Conservation (phyloP, 2,797 vertebrate genomes). For the Anabacerthia variegaticeps region DNA sequence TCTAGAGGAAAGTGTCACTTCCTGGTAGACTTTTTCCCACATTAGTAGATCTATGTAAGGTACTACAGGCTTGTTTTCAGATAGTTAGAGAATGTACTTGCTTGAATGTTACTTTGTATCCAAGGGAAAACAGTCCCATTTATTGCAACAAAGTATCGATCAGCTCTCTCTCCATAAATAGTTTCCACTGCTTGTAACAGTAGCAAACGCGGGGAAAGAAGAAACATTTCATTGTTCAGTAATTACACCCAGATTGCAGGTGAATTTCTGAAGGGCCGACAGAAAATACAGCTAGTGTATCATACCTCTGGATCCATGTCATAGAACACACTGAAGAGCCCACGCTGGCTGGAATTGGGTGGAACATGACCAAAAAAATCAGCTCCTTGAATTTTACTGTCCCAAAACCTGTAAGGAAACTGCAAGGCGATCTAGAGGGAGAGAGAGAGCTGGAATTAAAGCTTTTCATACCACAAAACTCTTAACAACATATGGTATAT, state of each 20-base stretch:
- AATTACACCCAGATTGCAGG: neutral
- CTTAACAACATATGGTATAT: neutral
- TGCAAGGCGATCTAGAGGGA: slow-evolving; percentile 87
- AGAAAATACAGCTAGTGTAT: neutral
- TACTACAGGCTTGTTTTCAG: neutral
- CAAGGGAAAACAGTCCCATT: neutral
- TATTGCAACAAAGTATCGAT: neutral
- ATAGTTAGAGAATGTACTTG: neutral
- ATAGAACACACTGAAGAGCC: slow-evolving; percentile 95
- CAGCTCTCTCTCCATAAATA: neutral
- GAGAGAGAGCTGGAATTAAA: neutral
- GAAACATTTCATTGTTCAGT: neutral
- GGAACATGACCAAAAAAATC: slow-evolving; percentile 95
- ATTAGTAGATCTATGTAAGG: neutral
- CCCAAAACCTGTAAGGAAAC: slow-evolving; percentile 96
- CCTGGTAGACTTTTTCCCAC: neutral
- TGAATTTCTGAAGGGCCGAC: neutral
- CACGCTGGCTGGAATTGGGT: slow-evolving; percentile 86
- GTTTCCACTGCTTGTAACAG: neutral
- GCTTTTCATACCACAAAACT: neutral
- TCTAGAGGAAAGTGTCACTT: neutral
- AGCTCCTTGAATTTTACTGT: slow-evolving; percentile 92
- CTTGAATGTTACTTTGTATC: neutral
- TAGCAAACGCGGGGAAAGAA: neutral
- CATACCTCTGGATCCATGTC: slow-evolving; percentile 94